These are phyloP conservation scores for Pteromalus puparum DNA, from an alignment of 1,140 invertebrate genomes.

Conservation along the genomic window DNA sequence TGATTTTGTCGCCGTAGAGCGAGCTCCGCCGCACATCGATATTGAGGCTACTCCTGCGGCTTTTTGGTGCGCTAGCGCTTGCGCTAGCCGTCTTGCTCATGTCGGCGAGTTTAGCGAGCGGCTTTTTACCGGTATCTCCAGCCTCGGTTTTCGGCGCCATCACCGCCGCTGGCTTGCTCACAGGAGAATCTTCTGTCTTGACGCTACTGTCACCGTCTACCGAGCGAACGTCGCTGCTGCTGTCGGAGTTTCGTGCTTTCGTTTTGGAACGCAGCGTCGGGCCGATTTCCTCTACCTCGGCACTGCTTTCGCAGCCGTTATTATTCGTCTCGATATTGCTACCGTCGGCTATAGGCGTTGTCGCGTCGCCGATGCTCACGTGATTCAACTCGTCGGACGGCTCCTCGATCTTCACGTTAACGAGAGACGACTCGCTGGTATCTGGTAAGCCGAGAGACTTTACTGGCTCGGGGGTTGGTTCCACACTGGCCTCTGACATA, in stretches of 20 bases:
- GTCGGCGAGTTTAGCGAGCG: conserved; percentile 58
- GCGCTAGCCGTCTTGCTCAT: background rate
- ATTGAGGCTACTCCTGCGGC: conserved; percentile 69
- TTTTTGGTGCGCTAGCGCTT: conserved; percentile 54
- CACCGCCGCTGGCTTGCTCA: conserved; percentile 1
- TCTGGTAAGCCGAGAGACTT: background rate
- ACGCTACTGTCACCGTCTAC: conserved; percentile 56
- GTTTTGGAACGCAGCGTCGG: conserved; percentile 72
- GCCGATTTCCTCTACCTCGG: conserved; percentile 68
- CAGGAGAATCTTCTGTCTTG: conserved; percentile 8
- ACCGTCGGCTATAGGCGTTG: background rate
- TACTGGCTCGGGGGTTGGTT: background rate
- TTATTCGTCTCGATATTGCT: conserved; percentile 43
- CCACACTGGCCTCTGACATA: conserved; percentile 60
- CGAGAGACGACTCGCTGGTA: background rate
- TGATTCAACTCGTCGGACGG: background rate
- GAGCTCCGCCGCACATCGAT: conserved; percentile 62
- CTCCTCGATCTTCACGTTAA: background rate
- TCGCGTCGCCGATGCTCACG: background rate
- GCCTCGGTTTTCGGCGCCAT: conserved; percentile 26
- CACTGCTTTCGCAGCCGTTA: conserved; percentile 30
- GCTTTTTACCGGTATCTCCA: conserved; percentile 64
- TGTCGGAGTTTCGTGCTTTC: conserved; percentile 64
- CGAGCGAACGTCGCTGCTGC: conserved; percentile 52
- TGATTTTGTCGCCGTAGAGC: conserved; percentile 25